Base-by-base conservation (phyloP, 1,140 invertebrate species). In the Nephila pilipes region DNA sequence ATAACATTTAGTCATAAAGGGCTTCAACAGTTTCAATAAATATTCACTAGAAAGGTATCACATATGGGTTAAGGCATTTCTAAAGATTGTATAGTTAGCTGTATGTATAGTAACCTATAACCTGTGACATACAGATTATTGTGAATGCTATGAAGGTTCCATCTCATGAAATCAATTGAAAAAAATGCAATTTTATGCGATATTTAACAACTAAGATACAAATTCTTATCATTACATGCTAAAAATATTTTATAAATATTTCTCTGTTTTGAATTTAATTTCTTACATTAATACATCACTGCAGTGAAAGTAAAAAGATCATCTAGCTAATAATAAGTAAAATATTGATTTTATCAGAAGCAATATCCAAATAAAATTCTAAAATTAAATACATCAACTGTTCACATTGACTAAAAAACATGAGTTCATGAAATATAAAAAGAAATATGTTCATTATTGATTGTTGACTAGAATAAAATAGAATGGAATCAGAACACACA, bases 21-120 rank as follows among this genome's bases (percentile, higher is more conserved):
- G 12, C 12, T 46, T 75, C 10, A 60, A 16, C 5, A 60, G 18
- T 75, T 75, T 32, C 65, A 75, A 75, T 46, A 65, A 65, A 65
- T n/a, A 65, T 65, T 65, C 25, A 65, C 69, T 75, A 75, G 32
- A 8, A 75, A 36, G 69, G 69, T 75, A 75, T 75, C 69, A 75
- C 69, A 75, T 65, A 25, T 75, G 69, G 69, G 69, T 75, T 75
- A 75, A 75, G 69, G 69, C 69, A 75, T 36, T 18, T 75, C 69
- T 75, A 75, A 22, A 75, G 69, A 75, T 75, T 75, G 4, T 18
- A 32, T 32, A 36, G 29, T 75, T 75, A 75, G 12, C 12, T 46
- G 58, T 22, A 60, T 60, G 58, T 22, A 60, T 60, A 22, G 58
- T 6, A 75, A 32, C n/a, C n/a, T n/a, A 18, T 32, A 46, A 46